Evolutionary conservation across 2,113 vertebrate genomes (phyloP), one percentile per base, ranked within the genome.

Genomic region (Hippolais icterina): DNA sequence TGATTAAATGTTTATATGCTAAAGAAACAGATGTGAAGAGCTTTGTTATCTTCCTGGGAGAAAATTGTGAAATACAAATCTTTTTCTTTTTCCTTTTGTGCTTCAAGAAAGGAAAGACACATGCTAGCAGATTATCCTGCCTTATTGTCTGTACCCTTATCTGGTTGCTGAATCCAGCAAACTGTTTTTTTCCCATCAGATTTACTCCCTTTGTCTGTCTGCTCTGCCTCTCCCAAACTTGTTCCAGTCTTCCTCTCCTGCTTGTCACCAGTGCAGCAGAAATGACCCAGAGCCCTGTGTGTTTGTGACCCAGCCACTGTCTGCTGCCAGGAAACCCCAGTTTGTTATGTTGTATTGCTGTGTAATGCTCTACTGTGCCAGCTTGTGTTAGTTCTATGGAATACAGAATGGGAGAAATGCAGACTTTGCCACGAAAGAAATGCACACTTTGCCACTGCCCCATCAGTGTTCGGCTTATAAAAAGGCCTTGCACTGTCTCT

Each of bases 221-320:
- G 33, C 54, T 23, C 2, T 33, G 27, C 41, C 44, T 15, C 29
- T 89, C 41, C 50, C 21, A 12, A 65, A 60, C 39, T 20, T 19
- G 20, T 80, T 81, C 71, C 42, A 41, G 33, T 20, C 23, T 37
- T 57, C 5, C 5, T 59, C 44, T 88, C 29, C 21, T 37, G 49
- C 31, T 77, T n/a, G 21, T 23, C 2, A 1, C 0, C 0, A 56
- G 27, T 0, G 0, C 35, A 69, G 41, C 54, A 72, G 69, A 59
- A 84, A 57, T 1, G 5, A 21, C 64, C 41, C 2, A 2, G 44
- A 69, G 64, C 70, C 35, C 49, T 12, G 15, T 12, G 11, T 2
- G 0, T 31, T 71, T 37, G 49, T 21, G 60, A 65, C 66, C 12
- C 44, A 49, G 47, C 15, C 5, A 3, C 61, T 41, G 35, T 5